Percentiles rank a stretch among this genome's conserved stretches.
Conservation (phyloP, 2,888 invertebrate species). For the Drosophila cognata region DNA sequence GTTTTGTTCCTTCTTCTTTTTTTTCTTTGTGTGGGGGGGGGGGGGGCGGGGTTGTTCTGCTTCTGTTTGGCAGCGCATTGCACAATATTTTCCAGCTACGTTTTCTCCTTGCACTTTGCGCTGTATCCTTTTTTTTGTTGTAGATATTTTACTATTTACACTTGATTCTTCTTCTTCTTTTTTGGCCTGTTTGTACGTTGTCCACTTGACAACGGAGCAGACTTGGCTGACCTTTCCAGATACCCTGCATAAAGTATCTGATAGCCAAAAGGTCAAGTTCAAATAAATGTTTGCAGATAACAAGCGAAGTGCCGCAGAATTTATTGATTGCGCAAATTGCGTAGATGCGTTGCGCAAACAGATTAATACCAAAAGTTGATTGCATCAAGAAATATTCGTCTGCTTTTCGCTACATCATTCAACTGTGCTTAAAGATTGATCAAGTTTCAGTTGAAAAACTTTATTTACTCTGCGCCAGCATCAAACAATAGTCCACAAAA, state of each 20-base stretch:
- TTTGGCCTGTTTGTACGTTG: slow-evolving; percentile 49
- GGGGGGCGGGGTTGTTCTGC: not conserved
- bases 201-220: slow-evolving; percentile 68
- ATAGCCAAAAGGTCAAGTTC: not conserved
- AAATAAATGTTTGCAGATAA: not conserved
- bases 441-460: too few species aligned
- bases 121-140: slow-evolving; percentile 14
- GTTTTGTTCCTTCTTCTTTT: slow-evolving; percentile 59
- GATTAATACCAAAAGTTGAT: not conserved
- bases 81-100: slow-evolving; percentile 68
- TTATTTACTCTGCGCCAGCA: not conserved
- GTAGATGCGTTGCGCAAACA: not conserved
- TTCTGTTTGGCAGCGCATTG: slow-evolving; percentile 76
- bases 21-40: slow-evolving; percentile 24
- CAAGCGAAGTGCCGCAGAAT: not conserved
- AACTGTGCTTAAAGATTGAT: not conserved
- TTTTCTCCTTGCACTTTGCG: slow-evolving; percentile 8
- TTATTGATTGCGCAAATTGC: not conserved
- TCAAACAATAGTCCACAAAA: not conserved
- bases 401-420: not conserved
- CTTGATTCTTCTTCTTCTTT: slow-evolving; percentile 21
- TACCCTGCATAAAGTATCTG: slow-evolving; percentile 22
- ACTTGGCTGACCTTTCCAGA: not conserved
- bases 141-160: slow-evolving; percentile 14
- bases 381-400: not conserved